Evolutionary conservation across 1,140 invertebrate genomes (phyloP).

Genomic region (Drosophila navojoa): DNA sequence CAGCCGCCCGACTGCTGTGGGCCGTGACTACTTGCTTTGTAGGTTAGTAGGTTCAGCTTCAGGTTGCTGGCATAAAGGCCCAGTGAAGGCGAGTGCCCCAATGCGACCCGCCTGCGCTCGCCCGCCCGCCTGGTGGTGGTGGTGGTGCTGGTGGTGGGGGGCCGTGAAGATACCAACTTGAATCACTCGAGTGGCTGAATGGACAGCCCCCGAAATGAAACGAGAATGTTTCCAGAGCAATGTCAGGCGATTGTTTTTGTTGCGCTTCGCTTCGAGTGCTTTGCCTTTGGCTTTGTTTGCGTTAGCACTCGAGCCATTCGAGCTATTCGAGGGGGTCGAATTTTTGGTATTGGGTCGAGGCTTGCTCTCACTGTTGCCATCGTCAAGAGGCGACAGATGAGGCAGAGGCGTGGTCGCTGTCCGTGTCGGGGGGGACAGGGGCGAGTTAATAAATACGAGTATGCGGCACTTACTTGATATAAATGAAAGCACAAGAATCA

Average conservation of each 20-base stretch:
- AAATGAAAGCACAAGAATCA: slow-evolving; percentile 83
- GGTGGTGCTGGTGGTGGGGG: background rate
- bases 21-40: background rate
- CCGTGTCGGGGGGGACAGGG: background rate
- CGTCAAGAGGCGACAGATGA: background rate
- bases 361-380: background rate
- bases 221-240: slow-evolving; percentile 62
- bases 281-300: slow-evolving; percentile 66
- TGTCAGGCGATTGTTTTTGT: slow-evolving; percentile 77
- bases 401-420: background rate
- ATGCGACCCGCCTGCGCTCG: background rate
- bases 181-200: slow-evolving; percentile 34
- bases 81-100: background rate
- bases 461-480: slow-evolving; percentile 76
- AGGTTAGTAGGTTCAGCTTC: slow-evolving; percentile 15
- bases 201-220: slow-evolving; percentile 22
- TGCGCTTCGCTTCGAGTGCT: slow-evolving; percentile 60
- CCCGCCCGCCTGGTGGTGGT: too few relatives aligned
- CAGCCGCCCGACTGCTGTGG: background rate
- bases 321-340: slow-evolving; percentile 5
- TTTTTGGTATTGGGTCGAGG: slow-evolving; percentile 10
- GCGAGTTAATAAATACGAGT: slow-evolving; percentile 63
- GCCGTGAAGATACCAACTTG: slow-evolving; percentile 17
- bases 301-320: slow-evolving; percentile 50
- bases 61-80: slow-evolving; percentile 58